These are phyloP conservation scores for Cryptotis parvus DNA, from an alignment of 2,113 vertebrate species.

Conservation along the genomic window DNA sequence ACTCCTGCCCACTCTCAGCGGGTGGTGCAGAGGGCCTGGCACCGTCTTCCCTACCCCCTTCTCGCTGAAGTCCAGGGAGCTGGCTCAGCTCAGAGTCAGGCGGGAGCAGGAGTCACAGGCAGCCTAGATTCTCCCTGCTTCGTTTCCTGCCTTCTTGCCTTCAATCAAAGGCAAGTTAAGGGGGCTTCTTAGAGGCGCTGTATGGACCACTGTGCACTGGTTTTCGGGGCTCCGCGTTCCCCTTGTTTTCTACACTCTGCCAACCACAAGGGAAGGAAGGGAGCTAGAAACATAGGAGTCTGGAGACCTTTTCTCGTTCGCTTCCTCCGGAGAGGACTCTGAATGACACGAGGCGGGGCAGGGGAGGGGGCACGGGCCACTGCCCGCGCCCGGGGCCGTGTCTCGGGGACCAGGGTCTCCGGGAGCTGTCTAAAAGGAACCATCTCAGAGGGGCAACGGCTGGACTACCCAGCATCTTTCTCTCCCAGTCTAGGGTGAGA, in stretches of 20 bases:
- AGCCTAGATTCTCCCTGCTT: no score
- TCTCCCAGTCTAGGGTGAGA: background rate
- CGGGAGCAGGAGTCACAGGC: background rate
- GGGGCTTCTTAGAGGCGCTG: background rate
- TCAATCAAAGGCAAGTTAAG: background rate
- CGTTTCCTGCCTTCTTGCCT: no score
- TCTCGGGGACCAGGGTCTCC: background rate
- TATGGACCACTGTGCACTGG: background rate
- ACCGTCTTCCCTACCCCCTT: no score
- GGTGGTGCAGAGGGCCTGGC: background rate
- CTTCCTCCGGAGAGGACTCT: background rate
- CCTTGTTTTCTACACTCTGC: background rate
- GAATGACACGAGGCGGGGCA: background rate
- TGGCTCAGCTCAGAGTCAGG: background rate
- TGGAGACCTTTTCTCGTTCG: conserved; percentile 1
- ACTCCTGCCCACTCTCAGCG: background rate
- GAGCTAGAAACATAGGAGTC: background rate
- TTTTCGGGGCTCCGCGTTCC: background rate
- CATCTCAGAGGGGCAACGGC: background rate
- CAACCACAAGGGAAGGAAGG: background rate
- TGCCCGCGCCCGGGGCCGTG: no score
- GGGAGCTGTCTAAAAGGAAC: background rate
- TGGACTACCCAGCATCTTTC: background rate
- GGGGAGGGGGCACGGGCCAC: background rate
- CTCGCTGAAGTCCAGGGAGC: no score